Evolutionary conservation across 2,888 invertebrate genomes (phyloP).

Genomic region (Keiferia lycopersicella): DNA sequence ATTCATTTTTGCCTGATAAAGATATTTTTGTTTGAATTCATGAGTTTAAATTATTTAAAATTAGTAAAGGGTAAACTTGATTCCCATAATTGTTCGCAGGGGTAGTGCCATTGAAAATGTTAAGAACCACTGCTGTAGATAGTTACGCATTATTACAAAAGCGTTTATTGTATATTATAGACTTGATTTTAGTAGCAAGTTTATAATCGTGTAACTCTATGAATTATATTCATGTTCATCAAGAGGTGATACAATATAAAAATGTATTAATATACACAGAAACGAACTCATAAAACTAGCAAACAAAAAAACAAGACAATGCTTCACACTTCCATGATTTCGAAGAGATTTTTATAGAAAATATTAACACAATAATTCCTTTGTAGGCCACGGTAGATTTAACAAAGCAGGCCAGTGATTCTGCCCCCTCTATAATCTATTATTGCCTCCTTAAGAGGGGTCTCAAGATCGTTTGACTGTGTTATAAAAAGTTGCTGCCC

Average conservation of each 20-base stretch:
- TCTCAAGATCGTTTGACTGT: background rate
- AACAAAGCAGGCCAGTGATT: slow-evolving; percentile 49
- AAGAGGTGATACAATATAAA: background rate
- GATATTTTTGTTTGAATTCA: too few relatives aligned
- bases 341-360: slow-evolving; percentile 21
- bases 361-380: slow-evolving; percentile 27
- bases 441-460: background rate
- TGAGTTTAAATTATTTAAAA: too few relatives aligned
- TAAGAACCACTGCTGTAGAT: too few relatives aligned
- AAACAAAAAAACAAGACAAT: slow-evolving; percentile 20
- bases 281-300: background rate
- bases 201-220: background rate
- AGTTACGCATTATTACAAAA: too few relatives aligned
- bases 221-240: background rate
- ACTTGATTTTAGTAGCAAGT: too few relatives aligned
- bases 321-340: slow-evolving; percentile 27
- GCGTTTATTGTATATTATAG: too few relatives aligned
- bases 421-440: slow-evolving; percentile 59
- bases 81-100: too few relatives aligned
- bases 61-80: too few relatives aligned
- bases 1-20: too few relatives aligned
- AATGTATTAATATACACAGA: background rate
- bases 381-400: slow-evolving; percentile 42
- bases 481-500: background rate
- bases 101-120: too few relatives aligned